Percentiles rank a stretch among this genome's conserved stretches.
Evolutionary conservation across 1,140 invertebrate species (phyloP).

Genomic region (Branchinecta lindahli): DNA sequence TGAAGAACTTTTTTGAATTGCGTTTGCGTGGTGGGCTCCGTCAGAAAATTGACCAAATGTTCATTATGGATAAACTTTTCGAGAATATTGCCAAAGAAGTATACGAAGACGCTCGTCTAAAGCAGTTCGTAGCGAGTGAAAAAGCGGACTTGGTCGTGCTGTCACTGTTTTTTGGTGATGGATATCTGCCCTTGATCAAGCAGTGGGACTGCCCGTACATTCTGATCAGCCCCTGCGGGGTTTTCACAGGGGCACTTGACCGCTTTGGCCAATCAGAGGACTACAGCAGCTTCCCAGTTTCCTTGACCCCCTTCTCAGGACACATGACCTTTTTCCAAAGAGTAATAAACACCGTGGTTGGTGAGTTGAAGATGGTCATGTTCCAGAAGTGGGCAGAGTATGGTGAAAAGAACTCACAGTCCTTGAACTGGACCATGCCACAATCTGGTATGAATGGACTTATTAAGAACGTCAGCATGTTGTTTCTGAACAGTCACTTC

Average conservation of each 20-base stretch:
- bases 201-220: too few species aligned
- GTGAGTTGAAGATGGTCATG: not conserved
- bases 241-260: too few species aligned
- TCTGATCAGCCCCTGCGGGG: too few species aligned
- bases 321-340: too few species aligned
- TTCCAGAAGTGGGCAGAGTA: not conserved
- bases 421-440: not conserved
- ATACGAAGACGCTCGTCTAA: not conserved
- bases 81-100: not conserved
- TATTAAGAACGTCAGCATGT: conserved; percentile 39
- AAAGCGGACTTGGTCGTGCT: too few species aligned
- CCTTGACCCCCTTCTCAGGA: too few species aligned
- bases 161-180: too few species aligned
- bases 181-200: too few species aligned
- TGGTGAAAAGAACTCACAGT: not conserved
- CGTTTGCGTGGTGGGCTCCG: not conserved
- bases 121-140: not conserved
- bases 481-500: conserved; percentile 43
- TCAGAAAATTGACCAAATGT: not conserved
- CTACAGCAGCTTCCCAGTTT: too few species aligned
- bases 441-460: conserved; percentile 28
- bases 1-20: not conserved
- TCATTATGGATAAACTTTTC: not conserved
- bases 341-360: too few species aligned
- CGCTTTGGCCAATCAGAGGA: too few species aligned